These are phyloP conservation scores for Amiota communis DNA, from an alignment of 2,888 invertebrate genomes.

Conservation along the genomic window DNA sequence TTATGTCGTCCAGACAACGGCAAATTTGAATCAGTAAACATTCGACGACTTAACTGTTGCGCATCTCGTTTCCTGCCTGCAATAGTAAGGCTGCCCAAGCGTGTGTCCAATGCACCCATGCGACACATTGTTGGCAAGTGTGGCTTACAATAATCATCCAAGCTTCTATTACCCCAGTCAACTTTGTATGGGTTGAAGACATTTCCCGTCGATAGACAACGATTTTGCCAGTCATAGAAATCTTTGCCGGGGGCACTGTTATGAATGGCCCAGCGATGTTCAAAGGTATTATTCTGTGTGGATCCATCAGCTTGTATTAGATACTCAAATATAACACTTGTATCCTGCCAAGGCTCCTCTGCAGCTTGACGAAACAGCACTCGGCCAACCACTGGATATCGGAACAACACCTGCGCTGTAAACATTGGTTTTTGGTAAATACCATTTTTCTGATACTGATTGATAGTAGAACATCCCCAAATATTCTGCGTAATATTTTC, in stretches of 20 bases:
- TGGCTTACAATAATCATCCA: conserved; percentile 76
- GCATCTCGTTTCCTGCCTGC: conserved; percentile 83
- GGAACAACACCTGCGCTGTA: conserved; percentile 86
- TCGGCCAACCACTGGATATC: conserved; percentile 90
- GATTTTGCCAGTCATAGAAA: conserved; percentile 91
- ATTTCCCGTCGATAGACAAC: conserved; percentile 85
- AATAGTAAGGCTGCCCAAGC: conserved; percentile 82
- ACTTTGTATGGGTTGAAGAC: conserved; percentile 86
- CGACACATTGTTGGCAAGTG: conserved; percentile 78
- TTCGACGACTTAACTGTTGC: conserved; percentile 79
- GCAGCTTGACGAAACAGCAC: conserved; percentile 87
- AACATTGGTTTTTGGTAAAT: conserved; percentile 81
- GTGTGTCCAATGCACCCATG: conserved; percentile 84
- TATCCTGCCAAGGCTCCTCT: conserved; percentile 88
- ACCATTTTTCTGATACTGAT: conserved; percentile 78
- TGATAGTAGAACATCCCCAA: conserved; percentile 78
- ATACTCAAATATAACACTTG: conserved; percentile 86
- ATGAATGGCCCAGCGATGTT: conserved; percentile 90
- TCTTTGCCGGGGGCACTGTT: conserved; percentile 86
- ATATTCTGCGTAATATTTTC: conserved; percentile 64
- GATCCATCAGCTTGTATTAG: conserved; percentile 91
- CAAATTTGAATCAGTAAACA: conserved; percentile 86
- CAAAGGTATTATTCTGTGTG: conserved; percentile 81
- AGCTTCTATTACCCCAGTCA: conserved; percentile 78
- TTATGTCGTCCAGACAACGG: conserved; percentile 84